A percentile compares a stretch with the other conserved stretches of the same genome.
phyloP scores from a whole-genome alignment of 2,113 vertebrate species.

The Rafetus swinhoei region DNA sequence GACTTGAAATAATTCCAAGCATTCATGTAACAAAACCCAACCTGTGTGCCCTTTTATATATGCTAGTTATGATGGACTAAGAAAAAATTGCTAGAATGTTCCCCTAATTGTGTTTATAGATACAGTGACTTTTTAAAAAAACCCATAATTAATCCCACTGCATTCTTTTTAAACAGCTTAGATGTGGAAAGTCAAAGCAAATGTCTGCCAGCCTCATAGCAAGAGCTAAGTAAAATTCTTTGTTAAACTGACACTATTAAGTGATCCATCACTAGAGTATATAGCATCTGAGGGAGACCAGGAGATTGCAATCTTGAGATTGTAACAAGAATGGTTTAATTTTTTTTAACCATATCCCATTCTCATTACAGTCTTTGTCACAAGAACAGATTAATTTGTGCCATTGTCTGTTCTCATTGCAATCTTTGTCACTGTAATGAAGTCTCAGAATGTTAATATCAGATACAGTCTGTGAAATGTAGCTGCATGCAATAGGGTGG shows the following conservation, averaged over 20 bases:
- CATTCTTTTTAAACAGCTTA: background rate
- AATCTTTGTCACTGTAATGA: constrained; percentile 37
- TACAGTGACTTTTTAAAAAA: background rate
- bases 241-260: constrained; percentile 39
- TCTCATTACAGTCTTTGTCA: constrained; percentile 40
- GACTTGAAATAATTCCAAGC: constrained; percentile 2
- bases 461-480: background rate
- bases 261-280: background rate
- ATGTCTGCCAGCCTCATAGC: background rate
- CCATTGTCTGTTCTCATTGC: constrained; percentile 29
- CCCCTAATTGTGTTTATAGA: background rate
- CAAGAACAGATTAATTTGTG: constrained; percentile 48
- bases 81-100: background rate
- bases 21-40: background rate
- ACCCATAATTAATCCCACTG: background rate
- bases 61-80: background rate
- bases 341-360: constrained; percentile 42
- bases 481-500: background rate
- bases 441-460: constrained; percentile 18
- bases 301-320: constrained; percentile 33
- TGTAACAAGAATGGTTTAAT: constrained; percentile 30
- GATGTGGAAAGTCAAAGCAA: background rate
- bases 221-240: constrained; percentile 18
- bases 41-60: background rate
- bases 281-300: background rate